Conservation (phyloP, 2,888 invertebrate species). For the Oxycera nigricornis region DNA sequence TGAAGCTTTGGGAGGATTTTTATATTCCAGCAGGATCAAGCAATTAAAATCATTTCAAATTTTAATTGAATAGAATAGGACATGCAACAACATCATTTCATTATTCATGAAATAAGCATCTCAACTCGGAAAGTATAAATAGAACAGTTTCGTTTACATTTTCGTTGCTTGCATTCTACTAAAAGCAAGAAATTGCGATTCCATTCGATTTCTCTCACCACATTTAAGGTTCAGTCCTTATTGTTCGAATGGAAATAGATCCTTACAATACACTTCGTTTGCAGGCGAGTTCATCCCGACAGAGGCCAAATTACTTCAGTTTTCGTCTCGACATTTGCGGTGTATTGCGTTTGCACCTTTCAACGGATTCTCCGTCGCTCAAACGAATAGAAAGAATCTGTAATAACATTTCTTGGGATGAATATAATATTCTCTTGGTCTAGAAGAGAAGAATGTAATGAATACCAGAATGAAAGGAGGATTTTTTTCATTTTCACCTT, state of each 20-base stretch:
- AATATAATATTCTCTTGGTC: background rate
- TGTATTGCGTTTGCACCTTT: background rate
- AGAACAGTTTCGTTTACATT: background rate
- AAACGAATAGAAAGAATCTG: conserved; percentile 12
- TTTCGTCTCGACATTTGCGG: background rate
- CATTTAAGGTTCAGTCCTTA: background rate
- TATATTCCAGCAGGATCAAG: too few relatives aligned
- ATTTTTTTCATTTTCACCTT: background rate
- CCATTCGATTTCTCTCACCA: background rate
- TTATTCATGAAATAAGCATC: too few relatives aligned
- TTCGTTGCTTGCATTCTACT: background rate
- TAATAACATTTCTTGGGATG: conserved; percentile 1
- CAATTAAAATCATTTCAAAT: too few relatives aligned
- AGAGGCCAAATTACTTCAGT: background rate
- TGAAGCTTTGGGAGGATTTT: too few relatives aligned
- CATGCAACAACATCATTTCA: too few relatives aligned
- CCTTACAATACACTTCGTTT: background rate
- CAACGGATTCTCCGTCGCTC: background rate
- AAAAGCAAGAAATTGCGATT: background rate
- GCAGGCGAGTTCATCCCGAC: background rate
- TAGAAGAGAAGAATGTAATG: background rate
- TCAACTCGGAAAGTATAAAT: too few relatives aligned
- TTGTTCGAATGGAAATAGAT: background rate
- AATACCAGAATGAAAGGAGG: background rate
- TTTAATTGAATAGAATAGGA: too few relatives aligned